Evolutionary conservation across 2,797 vertebrate species (phyloP), one percentile per base, ranked within the genome.

Genomic region (Poecile montanus): DNA sequence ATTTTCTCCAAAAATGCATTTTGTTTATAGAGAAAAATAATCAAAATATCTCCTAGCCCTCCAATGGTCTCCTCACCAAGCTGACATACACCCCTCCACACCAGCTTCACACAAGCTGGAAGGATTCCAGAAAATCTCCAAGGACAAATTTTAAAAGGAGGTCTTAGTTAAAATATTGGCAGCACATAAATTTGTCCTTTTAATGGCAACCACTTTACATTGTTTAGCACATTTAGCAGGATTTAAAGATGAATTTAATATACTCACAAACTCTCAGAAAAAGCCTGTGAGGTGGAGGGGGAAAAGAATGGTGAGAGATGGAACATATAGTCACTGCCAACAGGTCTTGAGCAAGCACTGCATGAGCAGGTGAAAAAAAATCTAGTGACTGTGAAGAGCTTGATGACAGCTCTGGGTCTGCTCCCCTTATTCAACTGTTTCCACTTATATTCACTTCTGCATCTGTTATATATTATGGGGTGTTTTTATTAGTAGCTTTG

Each of bases 371-470:
- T 95, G 94, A 92, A 95, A 96, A 96, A 95, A 97, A 96, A 96
- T 94, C 94, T 81, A 92, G 97, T 97, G 98, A 92, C 70, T 27
- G 25, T 95, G 96, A 97, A 93, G 93, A 93, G 67, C 63, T n/a
- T 94, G 97, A 96, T 96, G 97, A 98, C 96, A 97, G 93, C 73
- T 90, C 78, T 85, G 65, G 94, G 92, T 95, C 89, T 86, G 93
- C 90, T 96, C 88, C 86, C 66, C 88, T 84, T 72, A 67, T 77
- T 93, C 78, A 94, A 95, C 94, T 97, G 96, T 94, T 98, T 98
- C 92, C 95, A 89, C 85, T 97, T 97, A 97, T 81, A 91, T 79
- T 96, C 95, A 93, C 53, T 95, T 93, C 88, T 89, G 90, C 97
- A 97, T 94, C 93, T 97, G 96, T 89, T 97, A 78, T 65, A 65